Evolutionary conservation across 2,113 vertebrate species (phyloP), one percentile per base, ranked within the genome.

Genomic region (Charadrius vociferus): DNA sequence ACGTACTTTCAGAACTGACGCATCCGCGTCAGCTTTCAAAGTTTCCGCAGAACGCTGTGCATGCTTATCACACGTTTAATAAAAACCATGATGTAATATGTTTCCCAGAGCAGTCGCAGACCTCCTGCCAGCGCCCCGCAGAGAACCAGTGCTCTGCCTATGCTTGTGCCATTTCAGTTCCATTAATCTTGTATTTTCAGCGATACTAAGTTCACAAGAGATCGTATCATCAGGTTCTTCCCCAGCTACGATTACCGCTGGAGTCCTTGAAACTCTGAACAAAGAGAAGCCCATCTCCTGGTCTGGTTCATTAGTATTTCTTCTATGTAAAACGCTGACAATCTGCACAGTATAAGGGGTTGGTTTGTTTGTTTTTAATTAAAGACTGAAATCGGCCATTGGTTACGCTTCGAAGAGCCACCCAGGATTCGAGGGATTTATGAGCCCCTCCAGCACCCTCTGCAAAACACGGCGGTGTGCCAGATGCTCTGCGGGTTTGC

Each of bases 1-100:
- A 63, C 1, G 0, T 14, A 30, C 24, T 49, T 41, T 12, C 3
- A 21, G 47, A 50, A 27, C 49, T 37, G 47, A n/a, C 3, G 27
- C 13, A 32, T 7, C 29, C 0, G 0, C 15, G 30, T 12, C 50
- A 66, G 41, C 68, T 65, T 41, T 10, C 58, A 22, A 24, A 41
- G 10, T 9, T 21, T 4, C 12, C 39, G 67, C 77, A 68, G 65
- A 50, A 47, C 20, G 1, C 43, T 17, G 53, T 50, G 68, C 68
- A 5, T 56, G 79, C 79, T 79, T 18, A 79, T 53, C 89, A 52
- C 65, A 56, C 70, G 19, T 50, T 19, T 1, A 36, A 27, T 3
- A 30, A 53, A 45, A 23, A 1, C 8, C 32, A 34, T 73, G 82
- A 39, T 12, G 59, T 61, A 34, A 16, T 6, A 7, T 5, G n/a